Evolutionary conservation across 2,797 vertebrate genomes (phyloP), one percentile per base, ranked within the genome.

Genomic region (Pipistrellus nathusii): DNA sequence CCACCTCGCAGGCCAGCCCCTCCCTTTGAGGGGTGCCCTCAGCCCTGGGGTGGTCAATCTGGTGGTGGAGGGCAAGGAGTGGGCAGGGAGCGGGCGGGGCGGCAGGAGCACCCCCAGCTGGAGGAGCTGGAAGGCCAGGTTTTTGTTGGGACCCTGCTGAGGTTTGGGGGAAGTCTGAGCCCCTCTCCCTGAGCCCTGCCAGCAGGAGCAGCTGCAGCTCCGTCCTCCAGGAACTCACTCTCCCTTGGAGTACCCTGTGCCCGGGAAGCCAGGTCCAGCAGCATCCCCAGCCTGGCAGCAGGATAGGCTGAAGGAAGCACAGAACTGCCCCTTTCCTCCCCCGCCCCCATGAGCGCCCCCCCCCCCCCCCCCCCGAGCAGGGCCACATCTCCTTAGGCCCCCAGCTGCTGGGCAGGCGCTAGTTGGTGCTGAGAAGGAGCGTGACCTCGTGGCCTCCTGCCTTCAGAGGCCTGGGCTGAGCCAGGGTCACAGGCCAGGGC

Each of bases 101-200:
- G 2, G 18, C 41, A 57, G 44, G 64, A 46, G 62, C 69, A 55
- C 41, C n/a, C 44, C 21, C n/a, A 18, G 75, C 17, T 62, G 35
- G 32, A 27, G 32, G 46, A 23, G 15, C 32, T n/a, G 2, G 76
- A 9, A n/a, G 59, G 35, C 32, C 4, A 5, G 55, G 3, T 13
- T 48, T 51, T 8, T 51, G 11, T 11, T 6, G 7, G 23, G 27
- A 46, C n/a, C 25, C 68, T 18, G 13, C 53, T 5, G 27, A 21
- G 89, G 44, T 55, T 66, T 27, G 27, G 21, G 48, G 55, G 35
- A 20, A 27, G 51, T 51, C 57, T 5, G 7, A 68, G 18, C 10
- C 25, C 27, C 30, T 0, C 25, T 44, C 46, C n/a, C 0, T 0
- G 12, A 12, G 14, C 51, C 41, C 3, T 2, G n/a, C 46, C 11